phyloP scores from a whole-genome alignment of 2,888 invertebrate species.

The Megastigmus dorsalis region DNA sequence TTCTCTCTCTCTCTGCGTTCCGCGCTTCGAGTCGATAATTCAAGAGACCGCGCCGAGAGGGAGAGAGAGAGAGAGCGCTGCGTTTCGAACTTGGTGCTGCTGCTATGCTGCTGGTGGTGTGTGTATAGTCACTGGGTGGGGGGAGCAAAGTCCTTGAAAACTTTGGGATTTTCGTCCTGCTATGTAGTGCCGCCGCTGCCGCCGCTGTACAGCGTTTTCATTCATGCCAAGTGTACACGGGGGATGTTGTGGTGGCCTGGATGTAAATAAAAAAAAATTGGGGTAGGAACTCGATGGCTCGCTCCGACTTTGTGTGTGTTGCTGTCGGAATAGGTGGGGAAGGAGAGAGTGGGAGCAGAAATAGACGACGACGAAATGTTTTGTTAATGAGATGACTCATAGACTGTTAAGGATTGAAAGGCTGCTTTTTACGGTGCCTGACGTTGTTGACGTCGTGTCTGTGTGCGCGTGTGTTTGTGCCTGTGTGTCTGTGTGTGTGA shows the following conservation, averaged over 20 bases:
- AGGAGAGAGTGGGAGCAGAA: neutral
- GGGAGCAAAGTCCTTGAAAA: conserved; percentile 29
- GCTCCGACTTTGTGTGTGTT: no score
- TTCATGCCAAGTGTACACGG: no score
- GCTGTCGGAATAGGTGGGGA: neutral
- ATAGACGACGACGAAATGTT: neutral
- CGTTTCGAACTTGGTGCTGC: neutral
- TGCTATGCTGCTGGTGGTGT: neutral
- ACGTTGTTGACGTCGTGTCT: no score
- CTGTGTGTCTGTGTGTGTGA: neutral
- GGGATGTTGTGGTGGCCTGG: no score
- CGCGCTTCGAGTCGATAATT: conserved; percentile 30
- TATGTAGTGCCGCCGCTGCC: no score
- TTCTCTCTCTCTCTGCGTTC: neutral
- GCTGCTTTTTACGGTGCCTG: conserved; percentile 7
- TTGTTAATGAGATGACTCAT: conserved; percentile 27
- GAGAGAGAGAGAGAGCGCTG: neutral
- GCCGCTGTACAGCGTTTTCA: neutral
- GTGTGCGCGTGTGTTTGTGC: neutral
- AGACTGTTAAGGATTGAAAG: conserved; percentile 3
- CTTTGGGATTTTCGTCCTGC: neutral
- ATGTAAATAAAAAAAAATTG: neutral
- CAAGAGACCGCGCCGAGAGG: conserved; percentile 2
- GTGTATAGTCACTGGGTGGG: no score
- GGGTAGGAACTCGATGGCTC: no score